These are phyloP conservation scores for Xiphophorus couchianus DNA, from an alignment of 2,113 vertebrate species.

Conservation along the genomic window DNA sequence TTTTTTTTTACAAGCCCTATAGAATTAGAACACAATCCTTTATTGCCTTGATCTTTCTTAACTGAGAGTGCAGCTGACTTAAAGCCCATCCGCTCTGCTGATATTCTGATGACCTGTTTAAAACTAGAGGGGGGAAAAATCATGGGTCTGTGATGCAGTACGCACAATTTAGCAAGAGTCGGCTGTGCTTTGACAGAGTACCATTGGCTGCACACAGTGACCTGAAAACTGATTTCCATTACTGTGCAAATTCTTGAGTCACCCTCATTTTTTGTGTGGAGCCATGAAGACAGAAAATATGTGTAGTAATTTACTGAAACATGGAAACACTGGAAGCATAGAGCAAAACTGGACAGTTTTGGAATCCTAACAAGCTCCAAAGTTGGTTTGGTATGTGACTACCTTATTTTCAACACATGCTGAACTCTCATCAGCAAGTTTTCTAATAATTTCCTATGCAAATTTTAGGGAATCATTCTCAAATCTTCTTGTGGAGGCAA, in stretches of 20 bases:
- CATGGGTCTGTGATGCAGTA: constrained; percentile 22
- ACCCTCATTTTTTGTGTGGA: background rate
- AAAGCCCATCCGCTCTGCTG: constrained; percentile 8
- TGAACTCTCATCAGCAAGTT: background rate
- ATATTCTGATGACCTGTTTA: constrained; percentile 38
- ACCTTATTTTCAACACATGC: background rate
- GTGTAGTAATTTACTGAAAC: background rate
- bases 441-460: too few species aligned
- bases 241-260: background rate
- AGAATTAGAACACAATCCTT: background rate
- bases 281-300: background rate
- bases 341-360: background rate
- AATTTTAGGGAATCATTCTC: background rate
- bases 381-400: background rate
- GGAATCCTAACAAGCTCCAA: background rate
- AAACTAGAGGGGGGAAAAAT: constrained; percentile 20
- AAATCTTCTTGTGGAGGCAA: background rate
- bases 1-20: background rate
- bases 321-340: too few species aligned
- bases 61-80: background rate
- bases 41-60: constrained; percentile 8
- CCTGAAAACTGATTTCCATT: constrained; percentile 39
- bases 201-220: constrained; percentile 28
- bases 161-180: constrained; percentile 19
- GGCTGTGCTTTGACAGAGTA: constrained; percentile 18